Base-by-base conservation (phyloP, 2,888 invertebrate species). In the Cerceris ruficornis region DNA sequence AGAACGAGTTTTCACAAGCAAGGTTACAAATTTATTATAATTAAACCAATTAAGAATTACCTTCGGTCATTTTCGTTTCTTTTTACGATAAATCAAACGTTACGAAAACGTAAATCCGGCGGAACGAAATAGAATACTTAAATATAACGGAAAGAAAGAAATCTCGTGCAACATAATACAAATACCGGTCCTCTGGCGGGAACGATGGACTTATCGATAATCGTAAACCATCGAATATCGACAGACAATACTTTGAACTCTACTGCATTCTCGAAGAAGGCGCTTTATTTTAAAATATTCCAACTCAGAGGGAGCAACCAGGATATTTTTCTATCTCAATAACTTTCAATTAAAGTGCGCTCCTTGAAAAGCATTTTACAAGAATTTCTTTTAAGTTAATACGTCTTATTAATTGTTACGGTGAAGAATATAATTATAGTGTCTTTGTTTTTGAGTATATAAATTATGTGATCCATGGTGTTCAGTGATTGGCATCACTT, bases 111-210 rank as follows among this genome's bases (percentile, higher is more conserved):
- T 43, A 62, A 83, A 39, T 72, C 13, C 62, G 1, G 14, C 28
- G 0, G 11, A 55, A 58, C 14, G n/a, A 52, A 46, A 54, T 42
- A 55, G 14, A 6, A 54, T 67, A 75, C 71, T 75, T 78, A 77
- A 62, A 13, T 58, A n/a, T 28, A 72, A 69, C 9, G 17, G 15
- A 58, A 62, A 13, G n/a, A 42, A 71, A 73, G 17, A 57, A 78
- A 67, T 77, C 58, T 67, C 55, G 72, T 71, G 54, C 58, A 75
- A 80, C 72, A 78, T 81, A 77, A 83, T 76, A 70, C 67, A 82
- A 82, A 85, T 70, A 80, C 84, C 80, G 82, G 84, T 82, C 64
- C 54, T 69, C 74, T 74, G 80, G 83, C 85, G 83, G 81, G 83
- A 83, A 83, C 67, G 15, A 65, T 17, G 50, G 8, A 71, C 42